Conservation (phyloP, 1,140 invertebrate genomes). For the Phortica variegata region DNA sequence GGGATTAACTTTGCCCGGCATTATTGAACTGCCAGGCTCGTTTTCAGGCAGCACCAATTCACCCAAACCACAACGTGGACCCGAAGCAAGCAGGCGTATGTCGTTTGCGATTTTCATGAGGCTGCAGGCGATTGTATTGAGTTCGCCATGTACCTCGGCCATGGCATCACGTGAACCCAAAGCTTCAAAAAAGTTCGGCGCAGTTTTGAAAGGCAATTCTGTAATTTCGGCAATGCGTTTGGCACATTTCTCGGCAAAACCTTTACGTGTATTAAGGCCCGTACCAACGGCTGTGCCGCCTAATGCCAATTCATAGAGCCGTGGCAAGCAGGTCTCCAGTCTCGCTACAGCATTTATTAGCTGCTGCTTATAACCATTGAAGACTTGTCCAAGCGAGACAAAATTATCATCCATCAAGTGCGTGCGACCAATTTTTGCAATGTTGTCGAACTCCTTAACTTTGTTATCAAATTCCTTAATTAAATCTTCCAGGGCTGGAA, state of each 20-base stretch:
- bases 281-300: constrained; percentile 97
- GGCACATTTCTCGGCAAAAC: constrained; percentile 84
- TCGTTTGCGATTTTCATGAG: constrained; percentile 99
- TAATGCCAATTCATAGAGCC: constrained; percentile 85
- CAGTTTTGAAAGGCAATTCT: constrained; percentile 81
- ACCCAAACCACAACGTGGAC: constrained; percentile 94
- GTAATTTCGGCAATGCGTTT: constrained; percentile 74
- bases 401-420: constrained; percentile 93
- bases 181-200: constrained; percentile 97
- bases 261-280: constrained; percentile 78
- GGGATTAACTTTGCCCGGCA: constrained; percentile 99
- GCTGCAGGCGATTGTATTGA: constrained; percentile 90
- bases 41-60: constrained; percentile 94
- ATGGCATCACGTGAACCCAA: constrained; percentile 90
- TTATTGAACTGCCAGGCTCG: constrained; percentile 96
- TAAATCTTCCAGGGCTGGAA: constrained; percentile 78
- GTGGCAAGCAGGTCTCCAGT: constrained; percentile 77
- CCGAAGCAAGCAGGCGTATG: constrained; percentile 91
- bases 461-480: constrained; percentile 74
- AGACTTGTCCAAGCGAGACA: constrained; percentile 96
- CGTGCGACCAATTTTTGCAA: constrained; percentile 91
- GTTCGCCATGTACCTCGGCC: constrained; percentile 90
- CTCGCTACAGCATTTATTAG: constrained; percentile 80
- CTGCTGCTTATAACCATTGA: constrained; percentile 90
- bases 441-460: constrained; percentile 77